Evolutionary conservation across 1,140 invertebrate genomes (phyloP).

Genomic region (Phymorhynchus buccinoides): DNA sequence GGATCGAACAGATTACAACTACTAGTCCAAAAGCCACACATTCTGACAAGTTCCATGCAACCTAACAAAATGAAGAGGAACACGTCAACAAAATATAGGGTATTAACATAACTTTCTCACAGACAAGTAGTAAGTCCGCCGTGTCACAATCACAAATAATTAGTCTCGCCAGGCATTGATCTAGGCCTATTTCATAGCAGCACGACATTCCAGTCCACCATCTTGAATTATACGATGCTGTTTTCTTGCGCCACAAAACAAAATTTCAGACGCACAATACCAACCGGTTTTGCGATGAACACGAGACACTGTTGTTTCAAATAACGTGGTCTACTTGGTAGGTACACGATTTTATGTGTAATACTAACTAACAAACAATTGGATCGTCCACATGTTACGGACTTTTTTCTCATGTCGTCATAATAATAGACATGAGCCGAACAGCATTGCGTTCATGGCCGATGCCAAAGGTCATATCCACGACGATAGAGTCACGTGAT

Average conservation of each 20-base stretch:
- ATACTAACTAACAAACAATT: neutral
- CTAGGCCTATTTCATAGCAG: neutral
- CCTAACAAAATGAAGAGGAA: neutral
- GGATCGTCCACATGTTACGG: neutral
- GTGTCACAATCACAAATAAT: neutral
- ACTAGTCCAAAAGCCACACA: neutral
- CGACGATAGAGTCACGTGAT: constrained; percentile 30
- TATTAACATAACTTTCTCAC: neutral
- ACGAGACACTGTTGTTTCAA: neutral
- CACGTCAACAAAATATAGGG: neutral
- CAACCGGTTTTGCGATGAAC: neutral
- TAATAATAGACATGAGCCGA: neutral
- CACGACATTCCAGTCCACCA: constrained; percentile 31
- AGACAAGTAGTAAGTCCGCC: no score
- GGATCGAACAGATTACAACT: neutral
- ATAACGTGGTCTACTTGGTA: neutral
- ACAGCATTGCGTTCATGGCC: constrained; percentile 20
- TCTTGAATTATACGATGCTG: constrained; percentile 30
- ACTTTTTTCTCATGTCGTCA: neutral
- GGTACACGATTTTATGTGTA: neutral
- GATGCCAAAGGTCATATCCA: constrained; percentile 36
- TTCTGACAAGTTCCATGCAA: no score
- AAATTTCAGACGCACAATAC: neutral
- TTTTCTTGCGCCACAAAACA: neutral
- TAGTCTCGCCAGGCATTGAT: constrained; percentile 6